Percentiles rank a stretch among this genome's conserved stretches.
Conservation (phyloP, 2,113 vertebrate genomes). For the Zingel zingel region DNA sequence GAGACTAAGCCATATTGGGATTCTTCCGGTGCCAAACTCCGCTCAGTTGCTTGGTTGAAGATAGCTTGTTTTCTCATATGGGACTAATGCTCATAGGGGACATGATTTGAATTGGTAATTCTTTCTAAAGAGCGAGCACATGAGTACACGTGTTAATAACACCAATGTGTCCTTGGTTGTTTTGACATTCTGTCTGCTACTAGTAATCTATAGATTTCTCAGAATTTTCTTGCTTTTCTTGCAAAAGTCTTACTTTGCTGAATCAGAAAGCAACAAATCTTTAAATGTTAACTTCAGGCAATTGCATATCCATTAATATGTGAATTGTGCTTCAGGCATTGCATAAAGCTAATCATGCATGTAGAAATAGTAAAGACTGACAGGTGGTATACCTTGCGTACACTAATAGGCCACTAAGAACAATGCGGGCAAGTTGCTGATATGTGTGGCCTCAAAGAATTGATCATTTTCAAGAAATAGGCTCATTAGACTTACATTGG, state of each 20-base stretch:
- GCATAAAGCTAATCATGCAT: conserved; percentile 3
- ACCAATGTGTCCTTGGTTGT: neutral
- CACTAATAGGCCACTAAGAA: neutral
- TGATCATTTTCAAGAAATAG: conserved; percentile 31
- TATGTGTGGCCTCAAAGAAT: conserved; percentile 16
- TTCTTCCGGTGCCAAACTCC: conserved; percentile 11
- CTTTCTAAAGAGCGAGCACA: neutral
- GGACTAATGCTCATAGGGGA: neutral
- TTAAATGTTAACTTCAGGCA: neutral
- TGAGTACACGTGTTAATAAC: too few species aligned
- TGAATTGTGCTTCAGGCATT: neutral
- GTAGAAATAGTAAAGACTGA: neutral
- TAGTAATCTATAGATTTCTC: neutral
- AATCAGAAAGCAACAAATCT: neutral
- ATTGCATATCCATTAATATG: neutral
- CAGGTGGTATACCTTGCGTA: neutral
- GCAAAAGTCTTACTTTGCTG: neutral
- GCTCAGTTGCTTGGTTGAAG: conserved; percentile 1
- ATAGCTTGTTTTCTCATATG: conserved; percentile 13
- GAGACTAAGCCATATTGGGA: conserved; percentile 10
- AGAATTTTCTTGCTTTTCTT: neutral
- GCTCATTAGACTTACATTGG: conserved; percentile 37
- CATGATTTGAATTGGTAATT: conserved; percentile 3
- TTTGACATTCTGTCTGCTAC: neutral
- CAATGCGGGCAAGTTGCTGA: conserved; percentile 1